phyloP scores from a whole-genome alignment of 2,888 invertebrate genomes.

The Cyrtodaria siliqua region DNA sequence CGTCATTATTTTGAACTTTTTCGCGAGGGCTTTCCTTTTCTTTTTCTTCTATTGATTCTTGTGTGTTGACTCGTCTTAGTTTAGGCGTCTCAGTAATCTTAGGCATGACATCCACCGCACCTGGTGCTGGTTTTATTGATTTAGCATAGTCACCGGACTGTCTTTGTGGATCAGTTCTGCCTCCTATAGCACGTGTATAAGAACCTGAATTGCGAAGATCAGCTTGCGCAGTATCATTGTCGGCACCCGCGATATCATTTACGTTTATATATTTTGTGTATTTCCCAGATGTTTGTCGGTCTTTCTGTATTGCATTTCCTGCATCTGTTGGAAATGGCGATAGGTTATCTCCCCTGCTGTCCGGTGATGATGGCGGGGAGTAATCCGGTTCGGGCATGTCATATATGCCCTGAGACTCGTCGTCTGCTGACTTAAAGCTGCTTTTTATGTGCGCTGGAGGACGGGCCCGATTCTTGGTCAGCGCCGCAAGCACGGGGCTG shows the following conservation, averaged over 20 bases:
- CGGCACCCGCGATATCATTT: too few relatives aligned
- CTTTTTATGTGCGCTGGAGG: slow-evolving; percentile 49
- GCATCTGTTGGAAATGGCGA: too few relatives aligned
- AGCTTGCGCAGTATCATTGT: too few relatives aligned
- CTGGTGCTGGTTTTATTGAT: slow-evolving; percentile 14
- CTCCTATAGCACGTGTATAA: too few relatives aligned
- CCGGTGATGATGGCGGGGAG: slow-evolving; percentile 52
- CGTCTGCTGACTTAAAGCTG: slow-evolving; percentile 28
- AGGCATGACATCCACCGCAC: slow-evolving; percentile 62
- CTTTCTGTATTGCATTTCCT: background rate
- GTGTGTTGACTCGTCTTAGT: slow-evolving; percentile 43
- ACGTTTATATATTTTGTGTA: slow-evolving; percentile 43
- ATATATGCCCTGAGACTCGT: slow-evolving; percentile 15
- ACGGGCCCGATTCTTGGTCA: slow-evolving; percentile 50
- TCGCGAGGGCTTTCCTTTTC: slow-evolving; percentile 20
- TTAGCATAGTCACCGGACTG: background rate
- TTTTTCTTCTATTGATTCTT: slow-evolving; percentile 15
- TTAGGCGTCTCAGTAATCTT: slow-evolving; percentile 55
- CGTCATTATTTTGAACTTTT: slow-evolving; percentile 1
- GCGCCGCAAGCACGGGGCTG: slow-evolving; percentile 38
- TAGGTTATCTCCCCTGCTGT: too few relatives aligned
- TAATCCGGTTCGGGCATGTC: slow-evolving; percentile 63
- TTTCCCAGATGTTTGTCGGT: slow-evolving; percentile 36
- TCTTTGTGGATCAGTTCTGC: background rate
- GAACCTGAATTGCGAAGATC: too few relatives aligned